Evolutionary conservation across 1,140 invertebrate genomes (phyloP).

Genomic region (Heterodera schachtii): DNA sequence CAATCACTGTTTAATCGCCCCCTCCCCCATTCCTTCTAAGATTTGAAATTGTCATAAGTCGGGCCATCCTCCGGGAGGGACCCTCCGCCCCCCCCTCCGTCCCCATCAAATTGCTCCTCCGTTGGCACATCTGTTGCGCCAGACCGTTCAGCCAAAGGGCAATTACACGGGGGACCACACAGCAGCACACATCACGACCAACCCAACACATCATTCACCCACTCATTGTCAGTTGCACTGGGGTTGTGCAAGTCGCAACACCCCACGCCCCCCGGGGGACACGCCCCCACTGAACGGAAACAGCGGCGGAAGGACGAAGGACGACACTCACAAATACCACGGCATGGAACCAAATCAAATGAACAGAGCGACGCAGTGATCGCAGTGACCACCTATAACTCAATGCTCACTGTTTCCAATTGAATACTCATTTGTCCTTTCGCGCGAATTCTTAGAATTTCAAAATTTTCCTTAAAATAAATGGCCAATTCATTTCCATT

Average conservation of each 20-base stretch:
- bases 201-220: too few relatives aligned
- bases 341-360: not conserved
- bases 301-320: not conserved
- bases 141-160: conserved; percentile 3
- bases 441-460: too few relatives aligned
- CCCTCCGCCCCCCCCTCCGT: too few relatives aligned
- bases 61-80: not conserved
- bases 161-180: not conserved
- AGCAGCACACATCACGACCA: too few relatives aligned
- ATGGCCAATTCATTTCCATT: too few relatives aligned
- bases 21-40: not conserved
- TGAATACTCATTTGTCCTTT: too few relatives aligned
- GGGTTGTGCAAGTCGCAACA: not conserved
- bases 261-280: not conserved
- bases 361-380: too few relatives aligned
- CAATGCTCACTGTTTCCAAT: too few relatives aligned
- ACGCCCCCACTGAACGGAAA: not conserved
- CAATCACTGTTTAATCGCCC: not conserved
- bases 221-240: too few relatives aligned
- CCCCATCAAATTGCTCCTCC: not conserved
- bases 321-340: not conserved
- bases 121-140: conserved; percentile 1
- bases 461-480: too few relatives aligned
- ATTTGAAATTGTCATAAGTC: conserved; percentile 3
- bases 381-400: too few relatives aligned